Conservation (phyloP, 2,888 invertebrate genomes). For the Philereme transversata region DNA sequence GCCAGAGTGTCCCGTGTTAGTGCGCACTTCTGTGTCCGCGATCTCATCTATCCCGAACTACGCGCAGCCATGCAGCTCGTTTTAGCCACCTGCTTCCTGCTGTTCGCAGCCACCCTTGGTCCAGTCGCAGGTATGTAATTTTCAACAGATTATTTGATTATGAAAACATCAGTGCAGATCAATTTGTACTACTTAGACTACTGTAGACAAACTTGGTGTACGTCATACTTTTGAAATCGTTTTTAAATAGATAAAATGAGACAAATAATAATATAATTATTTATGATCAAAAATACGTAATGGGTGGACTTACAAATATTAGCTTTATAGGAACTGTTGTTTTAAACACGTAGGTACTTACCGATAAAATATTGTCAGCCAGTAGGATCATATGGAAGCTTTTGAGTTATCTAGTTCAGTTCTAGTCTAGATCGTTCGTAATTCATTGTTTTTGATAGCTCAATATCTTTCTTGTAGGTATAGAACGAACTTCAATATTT, state of each 20-base stretch:
- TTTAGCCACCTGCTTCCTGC: conserved; percentile 81
- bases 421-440: too few species aligned
- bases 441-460: too few species aligned
- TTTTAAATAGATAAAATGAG: not conserved
- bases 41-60: conserved; percentile 49
- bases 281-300: not conserved
- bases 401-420: too few species aligned
- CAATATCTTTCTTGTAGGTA: too few species aligned
- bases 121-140: conserved; percentile 81
- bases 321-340: not conserved
- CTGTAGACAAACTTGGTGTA: not conserved
- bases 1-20: conserved; percentile 81
- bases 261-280: not conserved
- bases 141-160: conserved; percentile 1
- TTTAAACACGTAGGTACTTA: not conserved
- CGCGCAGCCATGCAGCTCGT: conserved; percentile 73
- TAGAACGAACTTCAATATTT: too few species aligned
- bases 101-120: conserved; percentile 78
- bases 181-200: too few species aligned
- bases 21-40: conserved; percentile 68
- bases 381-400: too few species aligned
- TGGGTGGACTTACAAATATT: not conserved
- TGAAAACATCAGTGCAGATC: not conserved
- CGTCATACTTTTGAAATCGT: not conserved
- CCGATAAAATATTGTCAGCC: too few species aligned